Evolutionary conservation across 2,888 invertebrate species (phyloP).

Genomic region (Hyles lineata): DNA sequence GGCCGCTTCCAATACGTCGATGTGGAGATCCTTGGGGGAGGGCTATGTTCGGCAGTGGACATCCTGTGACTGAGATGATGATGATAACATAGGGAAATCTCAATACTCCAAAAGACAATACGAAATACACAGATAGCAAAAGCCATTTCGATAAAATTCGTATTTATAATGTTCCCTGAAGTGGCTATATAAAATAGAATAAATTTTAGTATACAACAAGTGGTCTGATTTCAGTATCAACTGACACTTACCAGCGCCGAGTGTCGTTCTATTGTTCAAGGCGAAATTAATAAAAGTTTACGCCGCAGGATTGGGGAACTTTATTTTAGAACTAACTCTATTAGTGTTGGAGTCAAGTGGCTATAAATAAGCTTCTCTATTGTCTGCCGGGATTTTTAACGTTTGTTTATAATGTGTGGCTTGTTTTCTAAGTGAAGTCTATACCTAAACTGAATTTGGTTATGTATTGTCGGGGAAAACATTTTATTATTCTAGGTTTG

Average conservation of each 20-base stretch:
- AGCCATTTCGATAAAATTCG: not conserved
- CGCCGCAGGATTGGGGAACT: constrained; percentile 36
- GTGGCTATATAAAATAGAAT: not conserved
- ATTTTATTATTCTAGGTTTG: too few species aligned
- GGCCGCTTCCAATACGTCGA: too few species aligned
- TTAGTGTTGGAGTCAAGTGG: constrained; percentile 33
- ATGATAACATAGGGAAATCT: too few species aligned
- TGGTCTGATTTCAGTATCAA: not conserved
- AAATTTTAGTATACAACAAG: constrained; percentile 6
- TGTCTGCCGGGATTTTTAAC: constrained; percentile 1
- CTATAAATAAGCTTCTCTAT: constrained; percentile 11
- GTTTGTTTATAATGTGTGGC: not conserved
- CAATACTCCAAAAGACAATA: too few species aligned
- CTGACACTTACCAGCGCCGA: constrained; percentile 1
- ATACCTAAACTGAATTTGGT: not conserved
- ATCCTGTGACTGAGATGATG: too few species aligned
- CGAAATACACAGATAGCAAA: not conserved
- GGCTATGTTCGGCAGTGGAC: too few species aligned
- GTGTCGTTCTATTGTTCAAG: constrained; percentile 5
- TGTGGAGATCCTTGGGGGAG: too few species aligned
- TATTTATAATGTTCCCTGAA: not conserved
- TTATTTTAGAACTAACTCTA: constrained; percentile 42
- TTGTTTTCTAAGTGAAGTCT: not conserved
- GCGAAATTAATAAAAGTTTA: constrained; percentile 36
- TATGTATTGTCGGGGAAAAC: too few species aligned